Conservation (phyloP, 2,113 vertebrate genomes). For the Nerophis lumbriciformis region DNA sequence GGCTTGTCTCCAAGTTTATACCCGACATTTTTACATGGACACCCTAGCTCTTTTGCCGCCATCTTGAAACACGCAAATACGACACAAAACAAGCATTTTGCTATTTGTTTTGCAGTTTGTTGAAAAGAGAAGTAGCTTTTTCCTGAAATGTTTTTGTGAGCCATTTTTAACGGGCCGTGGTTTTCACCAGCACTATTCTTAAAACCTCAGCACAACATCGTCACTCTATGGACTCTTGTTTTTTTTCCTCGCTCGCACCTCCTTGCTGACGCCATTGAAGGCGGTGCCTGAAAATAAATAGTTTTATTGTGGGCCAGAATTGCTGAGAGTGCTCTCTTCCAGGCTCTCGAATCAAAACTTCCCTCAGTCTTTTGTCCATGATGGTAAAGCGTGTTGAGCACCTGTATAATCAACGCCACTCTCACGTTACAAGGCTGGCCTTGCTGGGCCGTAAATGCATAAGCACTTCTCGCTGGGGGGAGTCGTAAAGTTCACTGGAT, state of each 20-base stretch:
- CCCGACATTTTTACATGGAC: no score
- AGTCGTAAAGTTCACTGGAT: conserved; percentile 54
- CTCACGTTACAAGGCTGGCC: conserved; percentile 24
- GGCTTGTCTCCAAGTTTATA: no score
- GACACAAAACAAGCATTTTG: no score
- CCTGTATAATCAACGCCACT: conserved; percentile 41
- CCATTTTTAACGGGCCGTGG: conserved; percentile 10
- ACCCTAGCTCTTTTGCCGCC: no score
- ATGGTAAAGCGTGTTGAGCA: conserved; percentile 11
- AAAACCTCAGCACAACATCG: conserved; percentile 15
- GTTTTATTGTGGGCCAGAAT: conserved; percentile 17
- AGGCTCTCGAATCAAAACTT: neutral
- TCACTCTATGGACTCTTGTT: conserved; percentile 33
- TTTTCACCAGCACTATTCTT: conserved; percentile 12
- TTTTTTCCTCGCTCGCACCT: conserved; percentile 20
- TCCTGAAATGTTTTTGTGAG: conserved; percentile 14
- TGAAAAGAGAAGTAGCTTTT: conserved; percentile 10
- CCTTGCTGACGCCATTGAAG: conserved; percentile 31
- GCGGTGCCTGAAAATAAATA: conserved; percentile 8
- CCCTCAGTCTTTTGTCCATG: conserved; percentile 14
- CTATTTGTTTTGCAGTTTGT: conserved; percentile 5
- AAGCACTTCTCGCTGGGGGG: conserved; percentile 23
- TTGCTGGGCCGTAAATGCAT: conserved; percentile 39
- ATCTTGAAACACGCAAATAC: no score
- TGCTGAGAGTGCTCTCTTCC: conserved; percentile 30